phyloP scores from a whole-genome alignment of 53 echinoderm and acorn worm genomes.

The Glandiceps talaboti region DNA sequence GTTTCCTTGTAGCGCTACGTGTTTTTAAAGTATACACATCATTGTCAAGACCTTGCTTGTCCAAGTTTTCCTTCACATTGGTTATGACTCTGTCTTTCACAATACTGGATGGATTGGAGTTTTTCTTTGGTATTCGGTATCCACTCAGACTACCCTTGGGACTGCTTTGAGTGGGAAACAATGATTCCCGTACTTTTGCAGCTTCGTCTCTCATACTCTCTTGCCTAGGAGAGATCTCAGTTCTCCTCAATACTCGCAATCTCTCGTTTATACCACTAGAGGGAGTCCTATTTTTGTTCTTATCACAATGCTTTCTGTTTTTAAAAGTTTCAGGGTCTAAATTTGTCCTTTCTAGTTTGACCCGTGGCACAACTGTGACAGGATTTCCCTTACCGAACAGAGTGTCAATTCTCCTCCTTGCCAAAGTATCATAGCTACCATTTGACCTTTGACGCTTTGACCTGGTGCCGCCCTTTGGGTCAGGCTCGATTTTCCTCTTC shows the following conservation, averaged over 20 bases:
- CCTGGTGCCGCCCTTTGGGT: neutral
- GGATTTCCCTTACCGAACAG: neutral
- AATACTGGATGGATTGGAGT: slow-evolving; percentile 22
- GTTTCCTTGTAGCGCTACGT: slow-evolving; percentile 42
- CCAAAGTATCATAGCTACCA: neutral
- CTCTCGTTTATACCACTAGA: neutral
- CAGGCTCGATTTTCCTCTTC: neutral
- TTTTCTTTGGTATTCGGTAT: slow-evolving; percentile 66
- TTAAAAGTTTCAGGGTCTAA: slow-evolving; percentile 1
- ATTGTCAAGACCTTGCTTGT: neutral
- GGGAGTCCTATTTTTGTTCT: slow-evolving; percentile 8
- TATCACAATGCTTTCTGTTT: slow-evolving; percentile 3
- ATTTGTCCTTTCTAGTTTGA: neutral
- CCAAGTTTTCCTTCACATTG: neutral
- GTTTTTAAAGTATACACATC: slow-evolving; percentile 36
- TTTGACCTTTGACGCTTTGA: neutral
- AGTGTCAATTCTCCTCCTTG: neutral
- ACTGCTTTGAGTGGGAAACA: slow-evolving; percentile 31
- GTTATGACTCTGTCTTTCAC: slow-evolving; percentile 1
- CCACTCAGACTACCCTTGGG: slow-evolving; percentile 35
- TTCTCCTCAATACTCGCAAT: slow-evolving; percentile 24
- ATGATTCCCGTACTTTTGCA: slow-evolving; percentile 22
- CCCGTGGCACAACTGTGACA: neutral
- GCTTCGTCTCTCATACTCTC: slow-evolving; percentile 41
- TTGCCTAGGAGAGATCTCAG: slow-evolving; percentile 34